Evolutionary conservation across 2,888 invertebrate genomes (phyloP).

Genomic region (Hypercompe scribonia): DNA sequence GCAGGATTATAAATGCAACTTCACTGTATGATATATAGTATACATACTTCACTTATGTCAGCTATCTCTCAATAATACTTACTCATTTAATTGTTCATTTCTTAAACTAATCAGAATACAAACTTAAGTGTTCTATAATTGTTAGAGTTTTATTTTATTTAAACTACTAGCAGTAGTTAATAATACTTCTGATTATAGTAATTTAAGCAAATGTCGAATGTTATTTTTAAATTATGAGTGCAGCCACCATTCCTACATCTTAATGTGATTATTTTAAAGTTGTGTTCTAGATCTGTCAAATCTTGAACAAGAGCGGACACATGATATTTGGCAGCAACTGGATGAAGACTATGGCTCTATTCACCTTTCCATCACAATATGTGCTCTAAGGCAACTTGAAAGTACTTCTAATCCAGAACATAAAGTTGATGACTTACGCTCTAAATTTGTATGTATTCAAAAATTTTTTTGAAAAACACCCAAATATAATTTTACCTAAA

Average conservation of each 20-base stretch:
- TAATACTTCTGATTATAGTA: not conserved
- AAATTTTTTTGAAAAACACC: not conserved
- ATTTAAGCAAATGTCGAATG: not conserved
- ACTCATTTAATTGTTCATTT: too few relatives aligned
- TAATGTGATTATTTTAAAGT: constrained; percentile 57
- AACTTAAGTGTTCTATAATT: too few relatives aligned
- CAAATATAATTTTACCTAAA: too few relatives aligned
- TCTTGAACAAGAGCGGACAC: constrained; percentile 72
- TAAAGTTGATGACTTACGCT: constrained; percentile 34
- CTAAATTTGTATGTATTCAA: constrained; percentile 63
- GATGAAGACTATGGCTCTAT: constrained; percentile 74
- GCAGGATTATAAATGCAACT: too few relatives aligned
- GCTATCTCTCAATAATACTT: too few relatives aligned
- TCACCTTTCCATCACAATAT: constrained; percentile 75
- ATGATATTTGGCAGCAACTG: constrained; percentile 73
- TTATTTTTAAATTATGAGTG: not conserved
- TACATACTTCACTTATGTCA: too few relatives aligned
- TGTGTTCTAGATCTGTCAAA: constrained; percentile 71
- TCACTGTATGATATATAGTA: too few relatives aligned
- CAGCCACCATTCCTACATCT: constrained; percentile 11
- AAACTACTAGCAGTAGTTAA: not conserved
- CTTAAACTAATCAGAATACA: too few relatives aligned
- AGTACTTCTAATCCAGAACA: constrained; percentile 14
- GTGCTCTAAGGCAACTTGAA: constrained; percentile 54
- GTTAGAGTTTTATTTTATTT: too few relatives aligned